These are phyloP conservation scores for Acrocephalus scirpaceus DNA, from an alignment of 2,797 vertebrate genomes.

Conservation along the genomic window DNA sequence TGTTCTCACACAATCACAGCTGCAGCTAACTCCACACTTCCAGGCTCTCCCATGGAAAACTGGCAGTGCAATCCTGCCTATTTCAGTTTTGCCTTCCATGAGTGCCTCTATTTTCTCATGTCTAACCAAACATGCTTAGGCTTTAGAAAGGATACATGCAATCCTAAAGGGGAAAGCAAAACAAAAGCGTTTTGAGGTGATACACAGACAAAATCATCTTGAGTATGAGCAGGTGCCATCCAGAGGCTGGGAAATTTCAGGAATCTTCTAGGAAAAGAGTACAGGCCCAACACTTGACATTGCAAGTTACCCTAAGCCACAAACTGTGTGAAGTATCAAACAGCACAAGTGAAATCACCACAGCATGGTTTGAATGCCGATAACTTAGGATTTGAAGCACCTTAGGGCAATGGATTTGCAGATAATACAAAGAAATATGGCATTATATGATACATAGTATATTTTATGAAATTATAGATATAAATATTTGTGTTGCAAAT, in stretches of 20 bases:
- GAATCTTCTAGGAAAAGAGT: neutral
- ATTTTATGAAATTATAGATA: neutral
- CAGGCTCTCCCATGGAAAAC: neutral
- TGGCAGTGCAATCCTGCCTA: neutral
- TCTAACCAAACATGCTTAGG: neutral
- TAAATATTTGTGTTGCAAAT: neutral
- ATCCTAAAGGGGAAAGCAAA: neutral
- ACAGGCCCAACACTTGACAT: fast-evolving
- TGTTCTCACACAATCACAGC: neutral
- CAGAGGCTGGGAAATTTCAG: neutral
- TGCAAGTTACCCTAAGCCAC: neutral
- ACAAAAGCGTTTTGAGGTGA: neutral
- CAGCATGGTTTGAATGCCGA: neutral
- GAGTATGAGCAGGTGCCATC: neutral
- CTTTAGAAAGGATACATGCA: neutral
- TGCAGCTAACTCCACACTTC: neutral
- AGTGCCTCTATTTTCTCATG: neutral
- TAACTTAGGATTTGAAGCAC: neutral
- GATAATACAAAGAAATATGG: neutral
- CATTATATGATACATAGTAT: neutral
- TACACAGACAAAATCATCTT: neutral
- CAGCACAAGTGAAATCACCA: neutral
- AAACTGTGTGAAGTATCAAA: neutral
- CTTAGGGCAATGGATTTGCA: neutral
- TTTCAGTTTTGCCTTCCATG: neutral